Conservation (phyloP, 2,888 invertebrate species). For the Orchesella flavescens region DNA sequence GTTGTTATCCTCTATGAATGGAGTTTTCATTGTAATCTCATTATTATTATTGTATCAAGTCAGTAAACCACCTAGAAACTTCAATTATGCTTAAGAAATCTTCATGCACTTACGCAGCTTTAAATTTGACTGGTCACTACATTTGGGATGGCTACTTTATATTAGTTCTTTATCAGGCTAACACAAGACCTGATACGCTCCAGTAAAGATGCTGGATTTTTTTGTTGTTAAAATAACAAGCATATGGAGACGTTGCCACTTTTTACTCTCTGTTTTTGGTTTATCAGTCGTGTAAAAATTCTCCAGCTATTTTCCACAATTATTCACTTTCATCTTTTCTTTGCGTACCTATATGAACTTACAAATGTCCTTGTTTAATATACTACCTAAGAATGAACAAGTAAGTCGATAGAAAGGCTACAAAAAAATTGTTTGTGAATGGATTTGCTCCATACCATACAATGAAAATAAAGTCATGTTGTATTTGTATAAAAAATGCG, state of each 20-base stretch:
- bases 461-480: neutral
- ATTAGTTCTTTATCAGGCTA: no score
- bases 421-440: no score
- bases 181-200: neutral
- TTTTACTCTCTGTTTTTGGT: constrained; percentile 15
- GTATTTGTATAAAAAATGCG: constrained; percentile 10
- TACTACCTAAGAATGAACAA: no score
- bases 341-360: neutral
- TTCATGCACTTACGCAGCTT: neutral
- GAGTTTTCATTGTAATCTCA: constrained; percentile 18
- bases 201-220: neutral
- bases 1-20: constrained; percentile 1
- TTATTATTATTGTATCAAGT: neutral
- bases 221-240: neutral
- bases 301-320: neutral
- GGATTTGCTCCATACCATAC: no score
- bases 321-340: neutral
- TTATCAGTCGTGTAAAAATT: constrained; percentile 16
- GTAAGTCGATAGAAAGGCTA: no score
- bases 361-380: neutral
- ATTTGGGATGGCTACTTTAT: no score
- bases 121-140: neutral
- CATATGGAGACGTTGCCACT: neutral
- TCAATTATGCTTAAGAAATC: neutral
- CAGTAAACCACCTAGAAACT: constrained; percentile 6